These are phyloP conservation scores for Melieria picta DNA, from an alignment of 2,888 invertebrate genomes.

Conservation along the genomic window DNA sequence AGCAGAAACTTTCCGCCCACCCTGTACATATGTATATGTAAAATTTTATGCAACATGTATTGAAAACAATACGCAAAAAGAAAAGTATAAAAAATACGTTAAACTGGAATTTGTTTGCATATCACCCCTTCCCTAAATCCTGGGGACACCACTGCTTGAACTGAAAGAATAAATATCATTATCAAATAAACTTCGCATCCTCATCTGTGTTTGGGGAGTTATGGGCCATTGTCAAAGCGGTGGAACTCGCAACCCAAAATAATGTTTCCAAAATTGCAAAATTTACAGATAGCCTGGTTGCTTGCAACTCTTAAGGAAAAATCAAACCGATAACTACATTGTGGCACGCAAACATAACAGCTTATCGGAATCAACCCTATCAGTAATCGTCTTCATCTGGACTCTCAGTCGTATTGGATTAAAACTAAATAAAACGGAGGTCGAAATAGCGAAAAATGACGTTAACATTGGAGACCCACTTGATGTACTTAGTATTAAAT, in stretches of 20 bases:
- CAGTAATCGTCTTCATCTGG: not conserved
- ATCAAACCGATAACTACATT: not conserved
- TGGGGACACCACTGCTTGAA: no score
- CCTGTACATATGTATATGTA: no score
- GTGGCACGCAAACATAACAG: not conserved
- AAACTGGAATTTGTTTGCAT: no score
- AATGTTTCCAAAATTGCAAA: not conserved
- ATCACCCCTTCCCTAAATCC: no score
- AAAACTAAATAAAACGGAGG: not conserved
- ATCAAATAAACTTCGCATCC: not conserved
- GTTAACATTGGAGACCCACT: not conserved
- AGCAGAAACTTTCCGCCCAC: no score
- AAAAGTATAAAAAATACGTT: no score
- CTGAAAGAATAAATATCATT: not conserved
- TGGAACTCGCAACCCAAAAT: not conserved
- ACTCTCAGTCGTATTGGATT: not conserved
- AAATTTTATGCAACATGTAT: no score
- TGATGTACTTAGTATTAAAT: no score
- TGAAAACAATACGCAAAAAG: no score
- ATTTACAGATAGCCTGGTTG: not conserved
- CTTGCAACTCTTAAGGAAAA: not conserved
- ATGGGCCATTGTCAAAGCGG: not conserved
- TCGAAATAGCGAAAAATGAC: constrained; percentile 8
- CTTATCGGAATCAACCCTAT: no score
- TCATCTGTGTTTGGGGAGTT: constrained; percentile 2